These are phyloP conservation scores for Syrista parreyssii DNA, from an alignment of 2,888 invertebrate species.

Conservation along the genomic window DNA sequence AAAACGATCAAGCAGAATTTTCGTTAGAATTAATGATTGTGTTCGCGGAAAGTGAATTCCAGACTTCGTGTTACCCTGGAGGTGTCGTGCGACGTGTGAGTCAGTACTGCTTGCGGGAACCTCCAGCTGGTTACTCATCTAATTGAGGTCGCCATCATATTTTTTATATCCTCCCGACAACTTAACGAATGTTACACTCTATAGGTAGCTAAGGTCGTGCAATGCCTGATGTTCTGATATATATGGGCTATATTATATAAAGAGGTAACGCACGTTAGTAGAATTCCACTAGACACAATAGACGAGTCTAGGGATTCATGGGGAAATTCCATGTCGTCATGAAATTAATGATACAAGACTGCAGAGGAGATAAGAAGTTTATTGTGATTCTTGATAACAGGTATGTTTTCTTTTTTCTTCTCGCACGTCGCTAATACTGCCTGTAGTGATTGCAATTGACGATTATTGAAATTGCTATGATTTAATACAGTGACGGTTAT, in stretches of 20 bases:
- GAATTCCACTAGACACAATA: not conserved
- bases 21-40: not conserved
- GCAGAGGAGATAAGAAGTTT: not conserved
- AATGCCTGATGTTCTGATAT: not conserved
- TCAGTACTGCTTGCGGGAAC: not conserved
- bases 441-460: not conserved
- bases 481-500: not conserved
- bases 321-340: not conserved
- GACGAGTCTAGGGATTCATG: not conserved
- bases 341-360: not conserved
- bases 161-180: not conserved
- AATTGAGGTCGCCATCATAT: not conserved
- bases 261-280: not conserved
- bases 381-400: not conserved
- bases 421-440: not conserved
- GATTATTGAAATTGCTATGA: not conserved
- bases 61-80: not conserved
- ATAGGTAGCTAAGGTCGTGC: not conserved
- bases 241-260: not conserved
- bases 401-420: not conserved
- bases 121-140: constrained; percentile 6
- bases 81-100: constrained; percentile 1
- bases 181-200: not conserved
- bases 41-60: not conserved
- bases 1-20: not conserved